These are phyloP conservation scores for Dendropsophus ebraccatus DNA, from an alignment of 2,113 vertebrate species.

Conservation along the genomic window DNA sequence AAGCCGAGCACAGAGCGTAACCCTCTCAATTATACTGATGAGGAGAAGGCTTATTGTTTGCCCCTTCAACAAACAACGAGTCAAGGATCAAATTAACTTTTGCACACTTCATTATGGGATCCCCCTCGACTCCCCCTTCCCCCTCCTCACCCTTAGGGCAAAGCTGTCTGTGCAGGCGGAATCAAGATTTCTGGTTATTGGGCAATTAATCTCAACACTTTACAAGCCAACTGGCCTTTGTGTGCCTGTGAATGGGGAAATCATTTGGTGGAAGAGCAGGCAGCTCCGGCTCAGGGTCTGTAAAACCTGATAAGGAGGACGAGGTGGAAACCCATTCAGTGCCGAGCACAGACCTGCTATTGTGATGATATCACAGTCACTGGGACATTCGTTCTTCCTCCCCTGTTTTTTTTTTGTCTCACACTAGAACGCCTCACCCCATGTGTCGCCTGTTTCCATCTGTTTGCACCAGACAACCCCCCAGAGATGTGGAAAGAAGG, in stretches of 20 bases:
- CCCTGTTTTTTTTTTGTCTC: slow-evolving; percentile 59
- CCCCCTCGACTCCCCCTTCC: slow-evolving; percentile 71
- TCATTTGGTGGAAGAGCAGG: slow-evolving; percentile 62
- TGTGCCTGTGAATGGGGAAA: slow-evolving; percentile 70
- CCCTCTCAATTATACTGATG: slow-evolving; percentile 47
- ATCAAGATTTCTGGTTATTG: slow-evolving; percentile 67
- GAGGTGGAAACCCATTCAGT: slow-evolving; percentile 75
- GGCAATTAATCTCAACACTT: slow-evolving; percentile 84
- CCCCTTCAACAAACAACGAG: slow-evolving; percentile 75
- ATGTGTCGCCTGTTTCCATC: slow-evolving; percentile 83
- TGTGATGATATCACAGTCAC: slow-evolving; percentile 54
- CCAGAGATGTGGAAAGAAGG: slow-evolving; percentile 66
- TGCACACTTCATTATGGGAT: slow-evolving; percentile 86
- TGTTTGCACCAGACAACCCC: slow-evolving; percentile 85
- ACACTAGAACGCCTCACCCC: slow-evolving; percentile 72
- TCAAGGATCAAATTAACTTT: slow-evolving; percentile 89
- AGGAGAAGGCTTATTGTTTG: slow-evolving; percentile 63
- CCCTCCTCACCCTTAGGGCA: slow-evolving; percentile 76
- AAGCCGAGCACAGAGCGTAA: slow-evolving; percentile 25
- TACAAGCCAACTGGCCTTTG: slow-evolving; percentile 67
- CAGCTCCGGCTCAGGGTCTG: slow-evolving; percentile 74
- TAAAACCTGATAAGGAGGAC: slow-evolving; percentile 73
- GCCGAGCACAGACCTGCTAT: slow-evolving; percentile 63
- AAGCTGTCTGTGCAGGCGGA: slow-evolving; percentile 56
- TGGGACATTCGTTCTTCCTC: slow-evolving; percentile 44